These are phyloP conservation scores for Dorcus parallelipipedus DNA, from an alignment of 2,888 invertebrate species.

Conservation along the genomic window DNA sequence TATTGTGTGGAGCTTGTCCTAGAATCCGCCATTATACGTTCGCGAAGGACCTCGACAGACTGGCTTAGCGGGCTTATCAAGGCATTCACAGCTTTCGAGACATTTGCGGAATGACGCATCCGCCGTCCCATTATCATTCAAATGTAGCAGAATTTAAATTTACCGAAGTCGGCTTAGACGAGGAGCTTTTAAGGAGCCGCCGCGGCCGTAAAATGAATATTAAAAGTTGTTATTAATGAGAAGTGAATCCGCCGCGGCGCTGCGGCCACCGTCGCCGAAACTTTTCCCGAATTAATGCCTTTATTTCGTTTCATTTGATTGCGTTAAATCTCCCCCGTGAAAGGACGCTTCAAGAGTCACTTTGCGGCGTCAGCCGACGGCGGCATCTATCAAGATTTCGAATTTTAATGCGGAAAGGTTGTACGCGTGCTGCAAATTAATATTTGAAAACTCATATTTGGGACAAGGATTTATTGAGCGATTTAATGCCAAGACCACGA, in stretches of 20 bases:
- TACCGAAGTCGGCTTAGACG: constrained; percentile 28
- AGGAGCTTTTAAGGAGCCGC: not conserved
- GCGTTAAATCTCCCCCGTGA: not conserved
- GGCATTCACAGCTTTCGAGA: constrained; percentile 38
- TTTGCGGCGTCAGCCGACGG: no score
- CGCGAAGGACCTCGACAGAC: constrained; percentile 29
- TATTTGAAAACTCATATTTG: no score
- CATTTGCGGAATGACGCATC: constrained; percentile 34
- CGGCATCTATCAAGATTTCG: no score
- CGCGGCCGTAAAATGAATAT: constrained; percentile 20
- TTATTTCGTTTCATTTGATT: constrained; percentile 13
- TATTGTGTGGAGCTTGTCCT: constrained; percentile 11
- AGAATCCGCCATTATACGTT: constrained; percentile 8
- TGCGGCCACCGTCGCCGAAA: not conserved
- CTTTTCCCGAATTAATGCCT: constrained; percentile 16
- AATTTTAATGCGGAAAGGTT: no score
- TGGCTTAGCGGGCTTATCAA: constrained; percentile 40
- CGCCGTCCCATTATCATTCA: constrained; percentile 42
- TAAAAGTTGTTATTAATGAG: constrained; percentile 35
- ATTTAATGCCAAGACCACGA: no score
- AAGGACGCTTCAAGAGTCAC: no score
- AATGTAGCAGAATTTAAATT: constrained; percentile 39
- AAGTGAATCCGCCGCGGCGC: constrained; percentile 16
- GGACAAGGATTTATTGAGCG: no score
- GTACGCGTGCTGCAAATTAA: no score